Percentiles rank a stretch among this genome's conserved stretches.
Conservation (phyloP, 2,797 vertebrate genomes). For the Pseudochirops cupreus region DNA sequence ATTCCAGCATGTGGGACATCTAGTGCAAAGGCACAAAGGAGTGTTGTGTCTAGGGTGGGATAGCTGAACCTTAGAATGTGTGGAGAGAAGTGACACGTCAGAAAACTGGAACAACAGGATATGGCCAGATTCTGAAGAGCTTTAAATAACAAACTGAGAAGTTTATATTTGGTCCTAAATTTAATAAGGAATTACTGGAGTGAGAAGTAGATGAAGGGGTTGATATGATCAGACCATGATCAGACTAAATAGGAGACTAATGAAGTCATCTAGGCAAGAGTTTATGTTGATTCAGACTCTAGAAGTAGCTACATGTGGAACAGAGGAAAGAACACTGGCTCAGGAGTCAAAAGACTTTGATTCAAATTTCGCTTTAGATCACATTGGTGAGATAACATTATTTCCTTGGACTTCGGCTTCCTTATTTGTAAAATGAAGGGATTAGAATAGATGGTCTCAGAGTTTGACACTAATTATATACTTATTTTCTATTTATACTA, state of each 20-base stretch:
- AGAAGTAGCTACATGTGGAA: not conserved
- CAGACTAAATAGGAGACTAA: not conserved
- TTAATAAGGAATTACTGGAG: not conserved
- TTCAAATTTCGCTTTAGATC: not conserved
- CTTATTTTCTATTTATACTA: not conserved
- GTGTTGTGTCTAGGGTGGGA: not conserved
- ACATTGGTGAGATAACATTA: not conserved
- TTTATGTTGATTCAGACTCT: not conserved
- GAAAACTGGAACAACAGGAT: not conserved
- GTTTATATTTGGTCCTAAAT: not conserved
- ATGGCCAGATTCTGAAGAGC: not conserved
- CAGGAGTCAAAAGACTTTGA: not conserved
- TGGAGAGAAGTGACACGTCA: not conserved
- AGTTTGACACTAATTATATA: not conserved
- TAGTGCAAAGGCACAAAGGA: not conserved
- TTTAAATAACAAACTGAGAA: not conserved
- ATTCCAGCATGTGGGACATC: not conserved
- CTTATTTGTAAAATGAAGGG: not conserved
- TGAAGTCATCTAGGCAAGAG: not conserved
- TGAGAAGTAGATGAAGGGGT: not conserved
- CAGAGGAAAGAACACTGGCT: not conserved
- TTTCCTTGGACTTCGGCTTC: not conserved
- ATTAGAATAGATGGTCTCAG: not conserved
- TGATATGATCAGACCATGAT: not conserved
- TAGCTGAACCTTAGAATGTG: not conserved